Evolutionary conservation across 2,797 vertebrate species (phyloP).

Genomic region (Periophthalmus magnuspinnatus): DNA sequence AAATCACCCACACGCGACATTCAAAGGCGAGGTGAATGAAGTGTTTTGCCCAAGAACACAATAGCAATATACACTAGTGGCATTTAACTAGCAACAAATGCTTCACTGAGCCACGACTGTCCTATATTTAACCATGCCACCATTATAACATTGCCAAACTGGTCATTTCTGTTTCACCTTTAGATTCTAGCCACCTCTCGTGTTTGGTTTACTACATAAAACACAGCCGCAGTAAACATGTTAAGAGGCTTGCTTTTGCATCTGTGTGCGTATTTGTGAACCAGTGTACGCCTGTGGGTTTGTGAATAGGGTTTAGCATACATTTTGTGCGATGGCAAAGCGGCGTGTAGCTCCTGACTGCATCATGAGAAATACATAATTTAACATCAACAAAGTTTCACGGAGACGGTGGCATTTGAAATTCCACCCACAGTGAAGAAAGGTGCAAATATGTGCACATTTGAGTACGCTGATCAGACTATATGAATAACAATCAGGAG

Average conservation of each 20-base stretch:
- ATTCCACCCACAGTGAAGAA: slow-evolving; percentile 9
- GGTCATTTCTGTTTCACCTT: slow-evolving; percentile 31
- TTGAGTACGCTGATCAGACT: neutral
- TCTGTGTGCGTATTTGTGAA: neutral
- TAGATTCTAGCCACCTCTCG: slow-evolving; percentile 5
- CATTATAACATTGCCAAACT: slow-evolving; percentile 1
- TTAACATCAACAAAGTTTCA: slow-evolving; percentile 5
- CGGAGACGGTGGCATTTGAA: neutral
- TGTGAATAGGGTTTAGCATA: slow-evolving; percentile 6
- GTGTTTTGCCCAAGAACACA: no score
- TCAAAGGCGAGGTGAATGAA: no score
- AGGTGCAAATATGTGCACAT: slow-evolving; percentile 9
- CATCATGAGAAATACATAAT: neutral
- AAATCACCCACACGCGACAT: no score
- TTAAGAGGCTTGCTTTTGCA: slow-evolving; percentile 16
- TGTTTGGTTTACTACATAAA: neutral
- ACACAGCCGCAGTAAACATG: slow-evolving; percentile 17
- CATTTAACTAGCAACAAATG: neutral
- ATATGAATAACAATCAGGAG: slow-evolving; percentile 7
- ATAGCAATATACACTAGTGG: no score
- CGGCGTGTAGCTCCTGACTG: neutral
- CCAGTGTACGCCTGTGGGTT: slow-evolving; percentile 1
- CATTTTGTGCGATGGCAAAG: neutral
- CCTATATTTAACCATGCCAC: neutral
- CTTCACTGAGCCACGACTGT: neutral